Base-by-base conservation (phyloP, 2,113 vertebrate species). In the Heloderma charlesbogerti region DNA sequence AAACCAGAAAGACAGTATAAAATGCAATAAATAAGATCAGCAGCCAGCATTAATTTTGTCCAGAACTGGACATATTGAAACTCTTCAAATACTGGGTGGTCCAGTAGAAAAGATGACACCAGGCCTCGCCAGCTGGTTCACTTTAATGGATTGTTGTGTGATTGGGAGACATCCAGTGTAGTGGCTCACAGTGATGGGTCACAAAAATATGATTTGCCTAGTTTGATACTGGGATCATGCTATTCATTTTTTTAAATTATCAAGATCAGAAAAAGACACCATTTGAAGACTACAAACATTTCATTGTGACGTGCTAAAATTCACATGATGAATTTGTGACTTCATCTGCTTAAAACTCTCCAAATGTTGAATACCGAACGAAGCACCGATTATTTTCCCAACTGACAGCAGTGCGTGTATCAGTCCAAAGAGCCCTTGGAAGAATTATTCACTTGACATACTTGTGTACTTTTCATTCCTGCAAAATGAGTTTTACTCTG, bases 391-490 rank as follows among this genome's bases (percentile, higher is more conserved):
- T n/a, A 48, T 22, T 67, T 67, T 69, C 25, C 71, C 77, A 88
- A n/a, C 12, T 88, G 37, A 88, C 22, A 80, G 45, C 37, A 67
- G 10, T 27, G 9, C 18, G 7, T 34, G 43, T 48, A 0, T 71
- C 16, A 8, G 37, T 12, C 1, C 29, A n/a, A n/a, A 80, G 60
- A 69, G 40, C 79, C 89, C 83, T 34, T 91, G 20, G 72, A 51
- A 87, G 1, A 37, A 1, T 82, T 13, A 83, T 27, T 90, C n/a
- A 85, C 40, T 22, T 88, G 66, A 1, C 16, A 79, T 34, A 79
- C 27, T 72, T 86, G 0, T 72, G 25, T 66, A 63, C 60, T 96
- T 93, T 74, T 45, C 48, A 2, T 86, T 92, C 82, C 66, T 88
- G 0, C 10, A 74, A 63, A 71, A 77, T 43, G 51, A 37, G 82